These are phyloP conservation scores for Panzeria rudis DNA, from an alignment of 2,888 invertebrate genomes.

Conservation along the genomic window DNA sequence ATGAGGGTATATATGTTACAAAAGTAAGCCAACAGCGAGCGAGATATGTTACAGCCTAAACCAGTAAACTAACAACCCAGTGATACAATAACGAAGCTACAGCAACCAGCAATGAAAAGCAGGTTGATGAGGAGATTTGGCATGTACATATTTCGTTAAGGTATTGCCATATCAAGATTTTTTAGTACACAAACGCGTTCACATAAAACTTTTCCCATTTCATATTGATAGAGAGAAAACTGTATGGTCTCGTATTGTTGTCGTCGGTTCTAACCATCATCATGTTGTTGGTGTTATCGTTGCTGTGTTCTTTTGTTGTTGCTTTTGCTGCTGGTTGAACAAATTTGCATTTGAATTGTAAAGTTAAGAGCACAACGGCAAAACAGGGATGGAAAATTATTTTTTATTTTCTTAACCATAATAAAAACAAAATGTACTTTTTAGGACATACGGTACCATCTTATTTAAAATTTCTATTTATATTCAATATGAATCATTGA, in stretches of 20 bases:
- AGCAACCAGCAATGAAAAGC: slow-evolving; percentile 53
- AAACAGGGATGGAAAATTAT: not conserved
- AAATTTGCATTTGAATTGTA: slow-evolving; percentile 69
- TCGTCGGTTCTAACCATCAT: slow-evolving; percentile 42
- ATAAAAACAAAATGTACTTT: too few species aligned
- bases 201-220: slow-evolving; percentile 14
- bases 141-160: slow-evolving; percentile 62
- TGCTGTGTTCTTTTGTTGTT: slow-evolving; percentile 33
- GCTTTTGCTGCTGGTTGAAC: slow-evolving; percentile 55
- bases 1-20: slow-evolving; percentile 8
- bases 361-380: slow-evolving; percentile 44
- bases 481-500: too few species aligned
- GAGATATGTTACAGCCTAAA: slow-evolving; percentile 69
- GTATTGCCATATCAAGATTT: slow-evolving; percentile 70
- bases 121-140: slow-evolving; percentile 68
- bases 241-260: slow-evolving; percentile 45
- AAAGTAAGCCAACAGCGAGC: slow-evolving; percentile 55
- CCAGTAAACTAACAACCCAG: slow-evolving; percentile 78
- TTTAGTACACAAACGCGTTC: slow-evolving; percentile 13
- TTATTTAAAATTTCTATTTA: too few species aligned
- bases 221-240: slow-evolving; percentile 30
- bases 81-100: slow-evolving; percentile 68
- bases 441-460: too few species aligned
- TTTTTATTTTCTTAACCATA: too few species aligned
- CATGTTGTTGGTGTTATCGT: slow-evolving; percentile 37